Conservation (phyloP, 1,140 invertebrate species). For the Drosophila hydei region DNA sequence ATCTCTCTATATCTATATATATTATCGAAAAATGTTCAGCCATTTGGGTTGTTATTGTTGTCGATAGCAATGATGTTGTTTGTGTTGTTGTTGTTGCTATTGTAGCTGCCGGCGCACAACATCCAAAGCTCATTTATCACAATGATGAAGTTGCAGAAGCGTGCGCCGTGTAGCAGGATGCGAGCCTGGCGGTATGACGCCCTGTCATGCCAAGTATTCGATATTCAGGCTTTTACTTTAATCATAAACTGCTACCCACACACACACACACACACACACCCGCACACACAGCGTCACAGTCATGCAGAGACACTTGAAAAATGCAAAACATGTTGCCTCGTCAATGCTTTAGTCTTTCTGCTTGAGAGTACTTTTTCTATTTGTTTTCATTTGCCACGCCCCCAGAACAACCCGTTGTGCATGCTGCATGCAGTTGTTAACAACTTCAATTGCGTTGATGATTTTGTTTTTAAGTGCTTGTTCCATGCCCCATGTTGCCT, state of each 20-base stretch:
- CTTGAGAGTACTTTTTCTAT: background rate
- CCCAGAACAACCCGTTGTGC: background rate
- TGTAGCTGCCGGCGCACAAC: slow-evolving; percentile 24
- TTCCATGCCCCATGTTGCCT: slow-evolving; percentile 17
- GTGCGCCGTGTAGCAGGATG: slow-evolving; percentile 19
- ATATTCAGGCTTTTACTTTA: slow-evolving; percentile 69
- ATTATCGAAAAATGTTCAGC: slow-evolving; percentile 55
- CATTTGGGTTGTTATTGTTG: slow-evolving; percentile 28
- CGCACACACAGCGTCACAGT: background rate
- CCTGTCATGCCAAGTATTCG: slow-evolving; percentile 49
- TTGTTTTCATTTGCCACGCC: background rate
- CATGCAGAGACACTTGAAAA: slow-evolving; percentile 39
- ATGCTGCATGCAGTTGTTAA: slow-evolving; percentile 58
- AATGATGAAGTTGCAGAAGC: slow-evolving; percentile 65
- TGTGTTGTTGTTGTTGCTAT: slow-evolving; percentile 17
- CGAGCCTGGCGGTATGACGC: slow-evolving; percentile 12
- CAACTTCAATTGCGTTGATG: slow-evolving; percentile 69
- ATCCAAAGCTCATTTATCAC: slow-evolving; percentile 68
- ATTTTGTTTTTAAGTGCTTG: slow-evolving; percentile 64
- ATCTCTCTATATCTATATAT: background rate
- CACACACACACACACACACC: background rate
- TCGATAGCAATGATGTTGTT: background rate
- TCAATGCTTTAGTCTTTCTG: slow-evolving; percentile 41
- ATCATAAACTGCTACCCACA: slow-evolving; percentile 55
- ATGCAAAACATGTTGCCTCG: slow-evolving; percentile 59